Conservation (phyloP, 2,113 vertebrate genomes). For the Brienomyrus brachyistius region DNA sequence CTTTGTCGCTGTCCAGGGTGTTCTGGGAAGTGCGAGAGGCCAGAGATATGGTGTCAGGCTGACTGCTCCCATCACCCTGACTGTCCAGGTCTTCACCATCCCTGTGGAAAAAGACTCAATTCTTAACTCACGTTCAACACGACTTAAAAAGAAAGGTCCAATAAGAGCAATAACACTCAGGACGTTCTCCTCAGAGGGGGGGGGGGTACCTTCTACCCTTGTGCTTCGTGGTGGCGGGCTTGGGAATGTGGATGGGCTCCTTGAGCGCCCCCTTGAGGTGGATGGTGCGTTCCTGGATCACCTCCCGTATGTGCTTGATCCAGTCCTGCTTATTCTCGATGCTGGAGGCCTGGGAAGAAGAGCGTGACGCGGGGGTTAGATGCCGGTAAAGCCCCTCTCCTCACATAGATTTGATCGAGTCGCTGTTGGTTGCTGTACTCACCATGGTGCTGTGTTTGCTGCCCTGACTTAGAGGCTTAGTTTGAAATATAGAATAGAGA, state of each 20-base stretch:
- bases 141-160: not conserved
- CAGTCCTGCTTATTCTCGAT: conserved; percentile 99
- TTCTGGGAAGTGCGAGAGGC: conserved; percentile 97
- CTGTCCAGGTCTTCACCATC: conserved; percentile 95
- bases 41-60: conserved; percentile 95
- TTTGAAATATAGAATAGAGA: conserved; percentile 70
- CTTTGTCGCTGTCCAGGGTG: conserved; percentile 96
- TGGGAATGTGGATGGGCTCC: conserved; percentile 96
- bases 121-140: not conserved
- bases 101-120: conserved; percentile 50
- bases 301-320: conserved; percentile 98
- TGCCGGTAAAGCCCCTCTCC: conserved; percentile 19
- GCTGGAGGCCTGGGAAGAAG: conserved; percentile 78
- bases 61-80: conserved; percentile 96
- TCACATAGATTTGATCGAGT: conserved; percentile 47
- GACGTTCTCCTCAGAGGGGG: not conserved
- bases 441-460: conserved; percentile 74
- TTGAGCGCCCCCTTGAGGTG: conserved; percentile 95
- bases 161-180: not conserved
- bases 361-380: conserved; percentile 7
- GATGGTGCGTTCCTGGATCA: conserved; percentile 95
- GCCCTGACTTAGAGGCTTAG: conserved; percentile 72
- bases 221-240: conserved; percentile 79
- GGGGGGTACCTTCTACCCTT: conserved; percentile 78
- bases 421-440: conserved; percentile 60